phyloP scores from a whole-genome alignment of 2,888 invertebrate species.

The Cheiracanthium punctorium region DNA sequence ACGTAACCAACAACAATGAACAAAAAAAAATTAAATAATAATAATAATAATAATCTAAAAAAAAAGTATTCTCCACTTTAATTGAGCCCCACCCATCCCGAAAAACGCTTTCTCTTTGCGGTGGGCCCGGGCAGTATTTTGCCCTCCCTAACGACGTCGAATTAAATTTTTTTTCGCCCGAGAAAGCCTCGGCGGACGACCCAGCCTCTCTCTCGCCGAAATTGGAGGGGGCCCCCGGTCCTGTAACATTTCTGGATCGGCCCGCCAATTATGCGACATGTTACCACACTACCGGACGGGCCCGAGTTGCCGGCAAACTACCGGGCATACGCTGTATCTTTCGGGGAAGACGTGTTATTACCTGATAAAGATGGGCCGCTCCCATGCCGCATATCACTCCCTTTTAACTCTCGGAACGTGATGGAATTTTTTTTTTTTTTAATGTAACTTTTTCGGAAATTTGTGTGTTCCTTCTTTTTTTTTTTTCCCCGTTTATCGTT shows the following conservation, averaged over 20 bases:
- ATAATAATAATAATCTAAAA: too few species aligned
- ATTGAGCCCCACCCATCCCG: neutral
- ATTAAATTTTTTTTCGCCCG: neutral
- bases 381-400: conserved; percentile 31
- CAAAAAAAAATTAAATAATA: too few species aligned
- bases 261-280: conserved; percentile 61
- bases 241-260: conserved; percentile 59
- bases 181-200: neutral
- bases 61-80: neutral
- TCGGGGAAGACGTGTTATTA: conserved; percentile 57
- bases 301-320: conserved; percentile 41
- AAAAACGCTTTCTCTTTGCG: neutral
- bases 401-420: conserved; percentile 38
- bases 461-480: too few species aligned
- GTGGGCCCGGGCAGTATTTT: neutral
- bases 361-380: conserved; percentile 45
- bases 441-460: too few species aligned
- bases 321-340: conserved; percentile 61
- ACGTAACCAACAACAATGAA: too few species aligned
- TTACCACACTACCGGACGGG: conserved; percentile 57
- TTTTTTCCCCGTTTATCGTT: too few species aligned
- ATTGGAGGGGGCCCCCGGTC: conserved; percentile 13
- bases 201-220: too few species aligned
- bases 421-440: conserved; percentile 60
- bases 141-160: neutral